phyloP scores from a whole-genome alignment of 2,797 vertebrate species.

The Catamblyrhynchus diadema region DNA sequence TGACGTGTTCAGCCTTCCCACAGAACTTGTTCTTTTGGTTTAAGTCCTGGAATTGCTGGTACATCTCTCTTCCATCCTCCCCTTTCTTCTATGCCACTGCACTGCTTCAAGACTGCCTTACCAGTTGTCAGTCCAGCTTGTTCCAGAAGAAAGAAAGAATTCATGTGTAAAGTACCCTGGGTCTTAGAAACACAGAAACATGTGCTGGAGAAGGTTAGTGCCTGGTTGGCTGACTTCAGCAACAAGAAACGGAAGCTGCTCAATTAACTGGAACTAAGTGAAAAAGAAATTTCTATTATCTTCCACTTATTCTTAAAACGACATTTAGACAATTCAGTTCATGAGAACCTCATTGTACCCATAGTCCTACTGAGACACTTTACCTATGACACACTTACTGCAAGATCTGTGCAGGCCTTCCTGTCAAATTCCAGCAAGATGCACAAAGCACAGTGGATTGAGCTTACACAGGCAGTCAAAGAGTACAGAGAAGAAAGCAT shows the following conservation, averaged over 20 bases:
- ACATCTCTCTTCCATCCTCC: not conserved
- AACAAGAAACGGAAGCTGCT: not conserved
- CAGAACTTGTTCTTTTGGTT: not conserved
- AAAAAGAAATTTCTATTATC: not conserved
- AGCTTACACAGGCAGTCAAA: not conserved
- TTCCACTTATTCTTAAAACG: constrained; percentile 3
- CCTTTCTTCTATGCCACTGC: not conserved
- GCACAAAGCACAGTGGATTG: accelerated
- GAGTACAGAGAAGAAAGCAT: not conserved
- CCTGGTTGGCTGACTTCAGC: constrained; percentile 36
- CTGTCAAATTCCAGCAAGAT: not conserved
- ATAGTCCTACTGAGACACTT: not conserved
- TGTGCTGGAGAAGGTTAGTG: constrained; percentile 29
- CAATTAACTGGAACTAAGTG: constrained; percentile 8
- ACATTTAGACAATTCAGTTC: not conserved
- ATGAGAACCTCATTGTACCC: not conserved
- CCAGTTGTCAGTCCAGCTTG: constrained; percentile 47
- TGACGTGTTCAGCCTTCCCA: not conserved
- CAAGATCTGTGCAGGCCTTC: not conserved
- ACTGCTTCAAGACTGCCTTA: constrained; percentile 5
- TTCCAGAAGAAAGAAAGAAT: constrained; percentile 50
- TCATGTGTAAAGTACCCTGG: constrained; percentile 42
- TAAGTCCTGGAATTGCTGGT: not conserved
- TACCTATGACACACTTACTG: not conserved
- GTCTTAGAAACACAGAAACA: constrained; percentile 43